Percentiles rank a stretch among this genome's conserved stretches.
Evolutionary conservation across 2,113 vertebrate genomes (phyloP).

Genomic region (Sphaerodactylus townsendi): DNA sequence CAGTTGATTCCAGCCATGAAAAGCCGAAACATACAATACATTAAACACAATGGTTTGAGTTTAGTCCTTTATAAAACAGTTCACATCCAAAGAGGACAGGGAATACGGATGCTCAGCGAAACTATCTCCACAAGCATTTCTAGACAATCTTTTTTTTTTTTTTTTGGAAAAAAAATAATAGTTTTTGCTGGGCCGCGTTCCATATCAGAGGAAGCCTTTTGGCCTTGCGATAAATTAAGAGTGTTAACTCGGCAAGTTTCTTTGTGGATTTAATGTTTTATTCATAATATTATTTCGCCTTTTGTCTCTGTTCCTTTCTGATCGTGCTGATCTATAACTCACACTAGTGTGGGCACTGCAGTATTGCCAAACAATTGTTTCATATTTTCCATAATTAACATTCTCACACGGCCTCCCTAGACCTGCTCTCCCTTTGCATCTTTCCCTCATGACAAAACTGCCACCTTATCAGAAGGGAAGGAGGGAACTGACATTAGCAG

Average conservation of each 20-base stretch:
- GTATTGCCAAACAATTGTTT: not conserved
- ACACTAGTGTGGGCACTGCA: not conserved
- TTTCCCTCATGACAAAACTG: conserved; percentile 20
- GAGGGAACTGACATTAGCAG: conserved; percentile 21
- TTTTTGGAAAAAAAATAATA: not conserved
- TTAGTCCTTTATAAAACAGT: not conserved
- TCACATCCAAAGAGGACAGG: not conserved
- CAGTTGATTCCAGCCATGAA: too few species aligned
- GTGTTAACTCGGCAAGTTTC: not conserved
- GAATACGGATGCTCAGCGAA: not conserved
- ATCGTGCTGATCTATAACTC: not conserved
- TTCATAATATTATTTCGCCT: not conserved
- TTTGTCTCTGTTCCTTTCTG: conserved; percentile 1
- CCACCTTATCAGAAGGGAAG: conserved; percentile 20
- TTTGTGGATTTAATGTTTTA: not conserved
- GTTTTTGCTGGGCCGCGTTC: not conserved
- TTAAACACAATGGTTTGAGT: not conserved
- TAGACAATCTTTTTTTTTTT: not conserved
- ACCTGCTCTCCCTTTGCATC: conserved; percentile 13
- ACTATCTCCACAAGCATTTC: conserved; percentile 11
- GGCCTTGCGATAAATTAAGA: not conserved
- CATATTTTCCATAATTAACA: not conserved
- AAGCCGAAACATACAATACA: too few species aligned
- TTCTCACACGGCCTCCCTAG: not conserved
- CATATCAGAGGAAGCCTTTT: not conserved